These are phyloP conservation scores for Agelas oroides DNA, from an alignment of 37 sponge, comb jelly and placozoan genomes.

Conservation along the genomic window DNA sequence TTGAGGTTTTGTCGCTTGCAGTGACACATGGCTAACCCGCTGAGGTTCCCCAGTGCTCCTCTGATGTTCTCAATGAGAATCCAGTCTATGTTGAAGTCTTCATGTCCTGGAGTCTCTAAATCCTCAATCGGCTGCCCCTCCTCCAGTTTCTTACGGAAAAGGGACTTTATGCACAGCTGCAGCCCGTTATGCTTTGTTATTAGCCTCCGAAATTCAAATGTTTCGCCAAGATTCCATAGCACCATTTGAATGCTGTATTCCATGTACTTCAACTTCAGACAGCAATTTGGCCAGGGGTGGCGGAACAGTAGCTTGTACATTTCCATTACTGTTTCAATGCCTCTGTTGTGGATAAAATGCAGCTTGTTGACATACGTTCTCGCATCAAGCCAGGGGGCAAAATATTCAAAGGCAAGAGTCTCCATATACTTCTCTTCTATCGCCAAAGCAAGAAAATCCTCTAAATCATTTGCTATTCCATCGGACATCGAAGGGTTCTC, in stretches of 20 bases:
- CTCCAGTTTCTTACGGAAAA: neutral
- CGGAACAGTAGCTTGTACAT: neutral
- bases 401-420: constrained; percentile 26
- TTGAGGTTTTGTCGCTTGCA: too few relatives aligned
- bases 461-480: neutral
- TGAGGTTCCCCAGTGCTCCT: constrained; percentile 15
- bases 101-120: neutral
- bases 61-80: constrained; percentile 17
- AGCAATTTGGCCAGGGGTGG: neutral
- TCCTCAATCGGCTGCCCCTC: constrained; percentile 14
- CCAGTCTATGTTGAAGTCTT: neutral
- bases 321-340: constrained; percentile 14
- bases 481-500: constrained; percentile 9
- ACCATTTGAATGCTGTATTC: constrained; percentile 1
- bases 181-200: constrained; percentile 16
- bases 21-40: too few relatives aligned
- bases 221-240: constrained; percentile 30
- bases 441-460: neutral
- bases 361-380: constrained; percentile 26
- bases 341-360: constrained; percentile 14
- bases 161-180: constrained; percentile 25
- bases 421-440: constrained; percentile 10
- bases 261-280: neutral
- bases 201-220: constrained; percentile 10
- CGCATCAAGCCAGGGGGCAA: constrained; percentile 29